Conservation (phyloP, 2,797 vertebrate species). For the Craterocephalus amniculus region DNA sequence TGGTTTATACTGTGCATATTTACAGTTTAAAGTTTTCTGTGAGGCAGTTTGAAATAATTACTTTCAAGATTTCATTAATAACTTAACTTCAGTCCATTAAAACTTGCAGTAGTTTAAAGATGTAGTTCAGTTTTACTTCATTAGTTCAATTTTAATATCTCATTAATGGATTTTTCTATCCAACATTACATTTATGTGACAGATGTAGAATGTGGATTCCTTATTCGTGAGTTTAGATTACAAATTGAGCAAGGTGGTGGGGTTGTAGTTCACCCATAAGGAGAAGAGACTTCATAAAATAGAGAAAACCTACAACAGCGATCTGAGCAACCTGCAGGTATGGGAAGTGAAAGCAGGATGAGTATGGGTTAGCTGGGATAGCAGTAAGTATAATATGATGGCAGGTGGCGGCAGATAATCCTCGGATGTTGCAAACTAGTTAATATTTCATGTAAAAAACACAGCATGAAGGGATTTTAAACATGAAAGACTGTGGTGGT, state of each 20-base stretch:
- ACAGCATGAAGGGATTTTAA: too few species aligned
- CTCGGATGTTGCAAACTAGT: too few species aligned
- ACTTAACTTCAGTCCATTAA: constrained; percentile 4
- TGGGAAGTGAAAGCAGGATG: too few species aligned
- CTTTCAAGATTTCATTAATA: neutral
- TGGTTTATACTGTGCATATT: neutral
- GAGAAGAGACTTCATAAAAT: neutral
- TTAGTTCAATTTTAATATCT: neutral
- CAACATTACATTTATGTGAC: neutral
- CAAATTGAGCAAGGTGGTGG: accelerated
- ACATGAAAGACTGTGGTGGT: too few species aligned
- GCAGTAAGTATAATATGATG: too few species aligned
- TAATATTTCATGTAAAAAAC: too few species aligned
- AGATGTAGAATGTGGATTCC: neutral
- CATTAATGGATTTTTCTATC: neutral
- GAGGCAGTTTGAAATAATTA: neutral
- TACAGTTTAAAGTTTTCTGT: constrained; percentile 10
- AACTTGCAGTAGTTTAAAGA: neutral
- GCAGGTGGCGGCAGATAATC: too few species aligned
- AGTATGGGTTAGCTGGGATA: too few species aligned
- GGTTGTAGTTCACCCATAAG: neutral
- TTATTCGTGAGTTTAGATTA: neutral
- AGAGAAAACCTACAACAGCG: too few species aligned
- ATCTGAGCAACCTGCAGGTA: too few species aligned
- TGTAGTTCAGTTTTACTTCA: neutral